phyloP scores from a whole-genome alignment of 1,140 invertebrate species.

The Lasioglossum albipes region DNA sequence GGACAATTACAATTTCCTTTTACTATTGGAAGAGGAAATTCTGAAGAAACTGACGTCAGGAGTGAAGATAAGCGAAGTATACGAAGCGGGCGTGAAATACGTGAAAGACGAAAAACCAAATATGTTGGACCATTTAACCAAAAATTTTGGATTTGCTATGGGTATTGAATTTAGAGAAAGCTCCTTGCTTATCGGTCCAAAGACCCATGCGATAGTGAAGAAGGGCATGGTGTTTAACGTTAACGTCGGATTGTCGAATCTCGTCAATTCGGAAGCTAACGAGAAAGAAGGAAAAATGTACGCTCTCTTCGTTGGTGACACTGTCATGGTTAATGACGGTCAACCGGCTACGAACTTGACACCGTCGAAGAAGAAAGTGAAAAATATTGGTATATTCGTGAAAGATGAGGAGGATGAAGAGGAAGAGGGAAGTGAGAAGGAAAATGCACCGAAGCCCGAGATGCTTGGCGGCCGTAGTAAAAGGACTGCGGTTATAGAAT shows the following conservation, averaged over 20 bases:
- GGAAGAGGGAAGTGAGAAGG: conserved; percentile 87
- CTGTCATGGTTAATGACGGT: conserved; percentile 94
- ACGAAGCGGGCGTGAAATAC: conserved; percentile 89
- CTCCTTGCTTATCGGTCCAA: conserved; percentile 94
- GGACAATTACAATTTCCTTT: conserved; percentile 95
- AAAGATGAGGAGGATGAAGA: conserved; percentile 96
- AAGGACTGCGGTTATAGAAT: conserved; percentile 96
- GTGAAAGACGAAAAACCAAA: conserved; percentile 94
- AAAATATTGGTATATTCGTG: conserved; percentile 97
- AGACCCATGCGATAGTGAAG: conserved; percentile 89
- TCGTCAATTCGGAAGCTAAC: conserved; percentile 90
- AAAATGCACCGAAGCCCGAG: conserved; percentile 83
- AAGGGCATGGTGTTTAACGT: conserved; percentile 99
- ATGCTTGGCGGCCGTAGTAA: conserved; percentile 88
- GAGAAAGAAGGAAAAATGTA: conserved; percentile 95
- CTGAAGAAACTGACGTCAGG: conserved; percentile 92
- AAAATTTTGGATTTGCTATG: conserved; percentile 97
- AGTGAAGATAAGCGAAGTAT: conserved; percentile 92
- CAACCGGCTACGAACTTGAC: conserved; percentile 93
- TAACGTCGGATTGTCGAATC: conserved; percentile 94
- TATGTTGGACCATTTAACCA: conserved; percentile 95
- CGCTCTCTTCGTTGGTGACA: conserved; percentile 98
- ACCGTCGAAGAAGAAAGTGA: conserved; percentile 96
- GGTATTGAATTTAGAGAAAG: conserved; percentile 99
- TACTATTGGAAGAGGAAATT: conserved; percentile 95